These are phyloP conservation scores for Chironomus riparius DNA, from an alignment of 2,888 invertebrate genomes.

Conservation along the genomic window DNA sequence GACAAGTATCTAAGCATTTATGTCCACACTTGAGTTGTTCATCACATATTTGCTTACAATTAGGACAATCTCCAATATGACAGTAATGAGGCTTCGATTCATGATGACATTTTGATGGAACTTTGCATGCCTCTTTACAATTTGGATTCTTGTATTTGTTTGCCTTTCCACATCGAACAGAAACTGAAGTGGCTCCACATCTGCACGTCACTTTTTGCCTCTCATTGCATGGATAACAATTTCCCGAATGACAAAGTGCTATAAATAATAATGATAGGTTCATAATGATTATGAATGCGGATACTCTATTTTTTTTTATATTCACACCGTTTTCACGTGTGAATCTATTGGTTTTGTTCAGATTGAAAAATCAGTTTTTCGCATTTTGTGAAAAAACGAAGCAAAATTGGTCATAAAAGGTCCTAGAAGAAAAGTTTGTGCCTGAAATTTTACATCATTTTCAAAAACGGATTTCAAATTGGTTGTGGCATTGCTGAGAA, in stretches of 20 bases:
- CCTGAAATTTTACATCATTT: too few relatives aligned
- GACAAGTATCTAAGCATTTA: constrained; percentile 62
- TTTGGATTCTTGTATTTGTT: constrained; percentile 66
- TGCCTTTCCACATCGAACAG: constrained; percentile 80
- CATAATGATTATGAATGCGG: too few relatives aligned
- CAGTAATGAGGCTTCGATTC: constrained; percentile 62
- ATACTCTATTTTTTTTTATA: too few relatives aligned
- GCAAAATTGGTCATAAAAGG: too few relatives aligned
- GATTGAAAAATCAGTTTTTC: too few relatives aligned
- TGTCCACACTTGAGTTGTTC: constrained; percentile 55
- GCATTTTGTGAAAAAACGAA: too few relatives aligned
- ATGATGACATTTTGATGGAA: constrained; percentile 80
- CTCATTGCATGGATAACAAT: constrained; percentile 67
- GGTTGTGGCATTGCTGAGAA: too few relatives aligned
- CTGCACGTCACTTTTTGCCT: constrained; percentile 53
- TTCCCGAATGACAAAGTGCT: constrained; percentile 67
- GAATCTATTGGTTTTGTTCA: too few relatives aligned
- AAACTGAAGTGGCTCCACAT: constrained; percentile 68
- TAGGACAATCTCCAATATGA: constrained; percentile 75
- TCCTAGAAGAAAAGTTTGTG: too few relatives aligned
- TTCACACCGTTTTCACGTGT: too few relatives aligned
- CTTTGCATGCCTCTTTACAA: constrained; percentile 58
- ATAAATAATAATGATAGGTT: neutral
- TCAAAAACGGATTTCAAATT: too few relatives aligned
- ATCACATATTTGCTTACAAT: constrained; percentile 68